These are phyloP conservation scores for Drosophila trapezifrons DNA, from an alignment of 1,140 invertebrate species.

Conservation along the genomic window DNA sequence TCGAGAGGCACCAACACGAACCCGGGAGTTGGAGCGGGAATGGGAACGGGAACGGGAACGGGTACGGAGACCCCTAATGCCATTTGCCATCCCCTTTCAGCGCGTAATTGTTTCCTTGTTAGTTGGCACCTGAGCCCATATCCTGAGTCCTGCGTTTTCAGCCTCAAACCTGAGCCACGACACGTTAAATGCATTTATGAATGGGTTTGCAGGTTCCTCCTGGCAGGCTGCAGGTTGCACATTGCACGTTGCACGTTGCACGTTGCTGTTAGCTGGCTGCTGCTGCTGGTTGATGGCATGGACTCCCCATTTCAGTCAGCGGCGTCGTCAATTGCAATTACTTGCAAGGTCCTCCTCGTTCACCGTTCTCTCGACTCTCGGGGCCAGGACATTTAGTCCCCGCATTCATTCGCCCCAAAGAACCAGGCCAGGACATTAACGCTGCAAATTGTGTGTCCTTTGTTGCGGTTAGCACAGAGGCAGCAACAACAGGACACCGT, in stretches of 20 bases:
- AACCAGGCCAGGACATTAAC: constrained; percentile 66
- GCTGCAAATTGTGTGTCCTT: constrained; percentile 80
- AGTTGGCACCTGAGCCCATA: constrained; percentile 65
- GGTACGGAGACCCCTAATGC: constrained; percentile 36
- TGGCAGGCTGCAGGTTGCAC: constrained; percentile 24
- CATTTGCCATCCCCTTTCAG: constrained; percentile 48
- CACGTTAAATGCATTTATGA: constrained; percentile 76
- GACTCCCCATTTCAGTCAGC: constrained; percentile 20
- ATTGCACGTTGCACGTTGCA: not conserved
- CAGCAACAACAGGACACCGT: constrained; percentile 28
- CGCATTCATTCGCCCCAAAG: constrained; percentile 64
- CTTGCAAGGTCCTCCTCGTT: constrained; percentile 61
- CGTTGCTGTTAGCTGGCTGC: constrained; percentile 2
- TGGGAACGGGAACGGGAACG: not conserved
- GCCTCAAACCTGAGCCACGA: constrained; percentile 42
- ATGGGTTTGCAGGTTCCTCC: constrained; percentile 39
- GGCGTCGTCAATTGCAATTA: constrained; percentile 78
- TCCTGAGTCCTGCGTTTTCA: constrained; percentile 37
- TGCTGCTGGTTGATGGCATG: constrained; percentile 30
- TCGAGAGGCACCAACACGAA: constrained; percentile 9
- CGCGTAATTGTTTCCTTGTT: constrained; percentile 82
- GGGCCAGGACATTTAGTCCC: constrained; percentile 51
- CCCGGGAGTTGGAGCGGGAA: constrained; percentile 4
- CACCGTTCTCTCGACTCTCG: constrained; percentile 8
- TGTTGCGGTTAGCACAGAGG: constrained; percentile 62